phyloP scores from a whole-genome alignment of 2,797 vertebrate species.

The Myioborus melanocephalus region DNA sequence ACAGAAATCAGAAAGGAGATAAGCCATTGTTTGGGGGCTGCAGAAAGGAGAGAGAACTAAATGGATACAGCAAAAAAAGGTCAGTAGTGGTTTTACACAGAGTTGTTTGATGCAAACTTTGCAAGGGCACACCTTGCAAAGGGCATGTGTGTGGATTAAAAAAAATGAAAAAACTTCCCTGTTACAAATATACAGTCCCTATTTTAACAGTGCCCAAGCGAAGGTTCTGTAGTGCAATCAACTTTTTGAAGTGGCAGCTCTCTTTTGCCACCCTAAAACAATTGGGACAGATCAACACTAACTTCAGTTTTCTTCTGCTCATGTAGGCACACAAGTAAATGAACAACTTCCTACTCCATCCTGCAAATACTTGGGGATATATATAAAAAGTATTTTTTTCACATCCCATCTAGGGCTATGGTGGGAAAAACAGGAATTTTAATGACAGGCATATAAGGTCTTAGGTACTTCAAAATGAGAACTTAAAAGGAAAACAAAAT shows the following conservation, averaged over 20 bases:
- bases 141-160: conserved; percentile 44
- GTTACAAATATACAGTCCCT: conserved; percentile 61
- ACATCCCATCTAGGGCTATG: conserved; percentile 23
- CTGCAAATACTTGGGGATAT: conserved; percentile 8
- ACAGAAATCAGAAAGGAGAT: conserved; percentile 51
- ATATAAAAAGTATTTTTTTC: background rate
- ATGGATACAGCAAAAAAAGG: conserved; percentile 60
- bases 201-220: conserved; percentile 67
- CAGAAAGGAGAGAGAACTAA: conserved; percentile 55
- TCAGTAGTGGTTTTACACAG: conserved; percentile 78
- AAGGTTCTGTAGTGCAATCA: conserved; percentile 72
- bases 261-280: conserved; percentile 42
- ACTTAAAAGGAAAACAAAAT: conserved; percentile 76
- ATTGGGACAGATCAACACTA: conserved; percentile 28
- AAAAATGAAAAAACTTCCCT: conserved; percentile 45
- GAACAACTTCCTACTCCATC: background rate
- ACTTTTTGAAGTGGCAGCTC: conserved; percentile 29
- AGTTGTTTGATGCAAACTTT: conserved; percentile 33
- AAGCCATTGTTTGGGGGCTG: conserved; percentile 26
- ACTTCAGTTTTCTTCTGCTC: conserved; percentile 19
- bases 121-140: conserved; percentile 26
- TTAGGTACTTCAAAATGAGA: conserved; percentile 35
- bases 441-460: conserved; percentile 33
- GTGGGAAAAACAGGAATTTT: conserved; percentile 33
- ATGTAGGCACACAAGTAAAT: fast-evolving